Base-by-base conservation (phyloP, 2,797 vertebrate genomes). In the Coregonus suidteri region DNA sequence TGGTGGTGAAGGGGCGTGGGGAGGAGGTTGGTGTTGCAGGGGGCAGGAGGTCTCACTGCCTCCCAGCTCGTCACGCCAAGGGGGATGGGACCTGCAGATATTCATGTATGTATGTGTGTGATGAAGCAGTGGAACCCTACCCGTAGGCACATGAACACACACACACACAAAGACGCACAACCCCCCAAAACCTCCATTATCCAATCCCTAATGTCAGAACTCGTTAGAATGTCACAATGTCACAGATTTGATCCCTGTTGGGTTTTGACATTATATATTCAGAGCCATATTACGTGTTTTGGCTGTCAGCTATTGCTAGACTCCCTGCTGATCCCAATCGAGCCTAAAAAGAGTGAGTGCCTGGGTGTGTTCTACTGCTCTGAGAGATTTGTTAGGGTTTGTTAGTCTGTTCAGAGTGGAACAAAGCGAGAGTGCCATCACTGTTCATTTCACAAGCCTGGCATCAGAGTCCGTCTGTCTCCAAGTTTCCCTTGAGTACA, bases 181-280 rank as follows among this genome's bases (percentile, higher is more conserved):
- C 87, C 79, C 87, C 68, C 65, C 41, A 6, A 82, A 83, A 83
- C 71, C 78, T 70, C 7, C 74, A 83, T n/a, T 62, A 84, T 70
- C 68, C 35, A 79, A 80, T 74, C 80, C 80, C 71, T 80, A 30
- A 93, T 86, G 95, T 95, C 93, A 96, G 96, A 92, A 93, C 94
- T 96, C 90, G 94, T 95, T 95, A 95, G 94, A 92, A 93, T 95
- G 95, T 97, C 95, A 96, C 95, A 92, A 93, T 95, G 95, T 97
- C 95, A 96, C 95, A 98, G 96, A 97, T 97, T 97, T 97, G 89
- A 96, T 96, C 96, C 96, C 94, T 96, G 95, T 95, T 93, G 93
- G 94, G 96, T 96, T 95, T 86, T 95, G 95, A 91, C 91, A 97
- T 98, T 97, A 97, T 95, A 90, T 96, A 98, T 98, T 96, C 96